phyloP scores from a whole-genome alignment of 2,888 invertebrate genomes.

The Synergus japonicus region DNA sequence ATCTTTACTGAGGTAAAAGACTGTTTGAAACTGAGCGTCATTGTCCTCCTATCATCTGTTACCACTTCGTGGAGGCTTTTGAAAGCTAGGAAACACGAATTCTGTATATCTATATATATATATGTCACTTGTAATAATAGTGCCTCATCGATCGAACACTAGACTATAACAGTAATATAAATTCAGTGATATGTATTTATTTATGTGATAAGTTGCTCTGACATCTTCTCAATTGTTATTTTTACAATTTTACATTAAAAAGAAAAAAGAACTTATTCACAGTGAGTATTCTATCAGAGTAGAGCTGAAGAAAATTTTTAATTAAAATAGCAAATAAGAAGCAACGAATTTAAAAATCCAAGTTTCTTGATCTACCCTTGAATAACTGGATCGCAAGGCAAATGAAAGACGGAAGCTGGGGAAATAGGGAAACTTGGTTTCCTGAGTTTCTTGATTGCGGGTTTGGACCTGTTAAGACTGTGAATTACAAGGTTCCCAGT shows the following conservation, averaged over 20 bases:
- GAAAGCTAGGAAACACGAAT: conserved; percentile 1
- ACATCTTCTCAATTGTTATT: background rate
- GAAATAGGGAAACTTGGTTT: background rate
- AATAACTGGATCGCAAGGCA: background rate
- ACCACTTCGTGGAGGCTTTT: background rate
- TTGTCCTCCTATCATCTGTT: background rate
- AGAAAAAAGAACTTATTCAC: background rate
- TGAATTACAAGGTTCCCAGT: background rate
- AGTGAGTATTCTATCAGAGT: background rate
- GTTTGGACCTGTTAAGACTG: background rate
- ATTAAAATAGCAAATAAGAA: background rate
- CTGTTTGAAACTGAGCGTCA: conserved; percentile 7
- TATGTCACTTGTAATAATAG: conserved; percentile 20
- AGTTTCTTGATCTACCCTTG: background rate
- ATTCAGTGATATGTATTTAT: background rate
- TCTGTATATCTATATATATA: background rate
- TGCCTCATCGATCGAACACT: conserved; percentile 20
- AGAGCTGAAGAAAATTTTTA: too few species aligned
- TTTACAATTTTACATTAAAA: background rate
- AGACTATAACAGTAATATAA: background rate
- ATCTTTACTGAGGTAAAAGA: conserved; percentile 1
- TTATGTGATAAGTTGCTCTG: background rate
- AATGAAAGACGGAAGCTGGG: background rate
- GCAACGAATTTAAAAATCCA: background rate
- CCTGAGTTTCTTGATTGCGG: background rate